Conservation (phyloP, 2,888 invertebrate genomes). For the Phania funesta region DNA sequence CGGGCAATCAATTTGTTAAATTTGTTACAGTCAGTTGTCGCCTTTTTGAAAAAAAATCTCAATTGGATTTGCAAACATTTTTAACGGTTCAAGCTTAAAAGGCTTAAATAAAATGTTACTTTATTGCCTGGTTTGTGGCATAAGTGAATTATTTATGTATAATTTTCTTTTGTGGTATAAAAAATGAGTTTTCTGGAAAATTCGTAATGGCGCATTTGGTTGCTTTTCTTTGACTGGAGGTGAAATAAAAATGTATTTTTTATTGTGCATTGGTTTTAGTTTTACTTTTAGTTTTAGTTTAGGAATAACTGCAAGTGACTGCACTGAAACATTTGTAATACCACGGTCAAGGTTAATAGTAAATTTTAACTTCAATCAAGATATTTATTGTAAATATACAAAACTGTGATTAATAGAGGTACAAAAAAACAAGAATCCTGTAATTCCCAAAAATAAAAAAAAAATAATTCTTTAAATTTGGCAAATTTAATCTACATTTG, state of each 20-base stretch:
- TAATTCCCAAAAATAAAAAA: too few relatives aligned
- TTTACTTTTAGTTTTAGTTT: too few relatives aligned
- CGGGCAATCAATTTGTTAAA: slow-evolving; percentile 65
- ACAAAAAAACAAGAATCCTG: too few relatives aligned
- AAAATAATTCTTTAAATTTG: too few relatives aligned
- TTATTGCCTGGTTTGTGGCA: background rate
- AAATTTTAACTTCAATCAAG: too few relatives aligned
- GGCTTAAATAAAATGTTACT: slow-evolving; percentile 33
- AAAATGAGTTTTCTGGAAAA: background rate
- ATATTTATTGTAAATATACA: too few relatives aligned
- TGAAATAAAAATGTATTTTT: background rate
- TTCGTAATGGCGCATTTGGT: background rate
- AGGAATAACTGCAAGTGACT: too few relatives aligned
- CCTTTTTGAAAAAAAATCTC: slow-evolving; percentile 5
- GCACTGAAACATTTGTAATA: too few relatives aligned
- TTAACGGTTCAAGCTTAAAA: slow-evolving; percentile 50
- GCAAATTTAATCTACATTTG: too few relatives aligned
- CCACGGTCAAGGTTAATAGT: too few relatives aligned
- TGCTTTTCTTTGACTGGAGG: background rate
- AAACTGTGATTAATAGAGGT: too few relatives aligned
- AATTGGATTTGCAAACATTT: slow-evolving; percentile 39
- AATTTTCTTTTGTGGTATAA: background rate
- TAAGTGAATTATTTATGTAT: background rate
- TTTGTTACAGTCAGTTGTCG: slow-evolving; percentile 59
- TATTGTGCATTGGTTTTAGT: background rate